Evolutionary conservation across 2,113 vertebrate genomes (phyloP).

Genomic region (Gallinago undulata): DNA sequence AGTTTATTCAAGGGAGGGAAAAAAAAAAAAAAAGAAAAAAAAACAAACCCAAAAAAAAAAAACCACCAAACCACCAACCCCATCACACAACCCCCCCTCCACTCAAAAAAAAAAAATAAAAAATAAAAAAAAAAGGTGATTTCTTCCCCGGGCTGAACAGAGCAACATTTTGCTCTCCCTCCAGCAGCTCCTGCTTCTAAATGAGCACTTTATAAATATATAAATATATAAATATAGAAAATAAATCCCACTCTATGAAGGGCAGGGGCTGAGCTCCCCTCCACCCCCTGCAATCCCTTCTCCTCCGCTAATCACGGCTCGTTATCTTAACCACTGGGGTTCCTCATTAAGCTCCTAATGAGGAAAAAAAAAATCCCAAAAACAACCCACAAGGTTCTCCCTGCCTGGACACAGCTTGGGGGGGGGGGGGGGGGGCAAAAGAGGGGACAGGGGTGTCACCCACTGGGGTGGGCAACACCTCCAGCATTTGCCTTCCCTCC

Average conservation of each 20-base stretch:
- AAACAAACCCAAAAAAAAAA: too few relatives aligned
- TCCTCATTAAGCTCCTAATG: rapidly evolving
- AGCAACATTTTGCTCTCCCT: neutral
- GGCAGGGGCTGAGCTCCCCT: neutral
- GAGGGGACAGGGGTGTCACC: neutral
- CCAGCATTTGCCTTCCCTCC: rapidly evolving
- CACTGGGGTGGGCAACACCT: neutral
- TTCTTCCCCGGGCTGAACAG: neutral
- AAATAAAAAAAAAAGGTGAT: neutral
- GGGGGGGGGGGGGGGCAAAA: neutral
- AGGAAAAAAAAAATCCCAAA: neutral
- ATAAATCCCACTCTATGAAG: neutral
- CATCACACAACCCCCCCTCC: too few relatives aligned
- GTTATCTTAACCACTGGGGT: rapidly evolving
- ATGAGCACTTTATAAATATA: neutral
- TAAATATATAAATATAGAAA: too few relatives aligned
- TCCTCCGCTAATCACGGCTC: neutral
- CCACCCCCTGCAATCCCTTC: rapidly evolving
- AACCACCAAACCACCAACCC: neutral
- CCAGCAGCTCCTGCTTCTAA: neutral
- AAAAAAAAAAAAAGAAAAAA: neutral
- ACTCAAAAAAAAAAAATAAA: neutral
- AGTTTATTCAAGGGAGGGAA: neutral
- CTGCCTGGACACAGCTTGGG: neutral
- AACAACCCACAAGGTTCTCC: neutral